Evolutionary conservation across 2,797 vertebrate species (phyloP).

Genomic region (Epinephelus awoara): DNA sequence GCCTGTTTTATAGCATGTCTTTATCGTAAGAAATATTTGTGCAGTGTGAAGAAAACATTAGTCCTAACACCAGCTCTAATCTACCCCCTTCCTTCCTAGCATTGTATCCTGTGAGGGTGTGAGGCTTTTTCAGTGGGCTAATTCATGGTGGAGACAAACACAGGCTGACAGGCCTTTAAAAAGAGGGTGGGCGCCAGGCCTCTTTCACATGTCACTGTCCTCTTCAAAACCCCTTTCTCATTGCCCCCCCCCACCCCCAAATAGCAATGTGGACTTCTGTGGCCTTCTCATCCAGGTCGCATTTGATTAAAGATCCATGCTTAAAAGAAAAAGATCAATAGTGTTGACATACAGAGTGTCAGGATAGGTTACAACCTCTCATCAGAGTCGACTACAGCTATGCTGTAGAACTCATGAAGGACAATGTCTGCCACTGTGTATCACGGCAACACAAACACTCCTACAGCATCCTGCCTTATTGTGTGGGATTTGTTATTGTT

Average conservation of each 20-base stretch:
- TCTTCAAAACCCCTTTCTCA: constrained; percentile 69
- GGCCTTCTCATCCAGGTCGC: constrained; percentile 65
- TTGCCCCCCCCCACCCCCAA: constrained; percentile 40
- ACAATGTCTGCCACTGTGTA: constrained; percentile 70
- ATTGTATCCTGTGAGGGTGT: constrained; percentile 80
- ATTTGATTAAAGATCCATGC: constrained; percentile 79
- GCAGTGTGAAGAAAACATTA: constrained; percentile 77
- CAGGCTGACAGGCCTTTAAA: constrained; percentile 74
- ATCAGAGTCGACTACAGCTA: constrained; percentile 57
- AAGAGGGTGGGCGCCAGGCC: constrained; percentile 42
- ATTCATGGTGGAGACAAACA: constrained; percentile 80
- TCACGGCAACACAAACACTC: constrained; percentile 74
- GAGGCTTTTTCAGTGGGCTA: constrained; percentile 70
- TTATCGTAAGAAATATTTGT: constrained; percentile 80
- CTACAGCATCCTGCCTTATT: constrained; percentile 64
- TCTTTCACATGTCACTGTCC: constrained; percentile 78
- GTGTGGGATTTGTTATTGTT: constrained; percentile 77
- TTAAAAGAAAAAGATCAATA: constrained; percentile 74
- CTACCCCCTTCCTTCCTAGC: constrained; percentile 79
- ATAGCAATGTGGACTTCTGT: constrained; percentile 44
- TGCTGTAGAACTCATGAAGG: constrained; percentile 57
- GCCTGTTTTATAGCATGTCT: constrained; percentile 68
- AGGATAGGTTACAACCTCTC: constrained; percentile 66
- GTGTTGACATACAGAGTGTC: constrained; percentile 64
- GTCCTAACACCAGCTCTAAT: constrained; percentile 63